Base-by-base conservation (phyloP, 2,797 vertebrate genomes). In the Acanthiza pusilla region DNA sequence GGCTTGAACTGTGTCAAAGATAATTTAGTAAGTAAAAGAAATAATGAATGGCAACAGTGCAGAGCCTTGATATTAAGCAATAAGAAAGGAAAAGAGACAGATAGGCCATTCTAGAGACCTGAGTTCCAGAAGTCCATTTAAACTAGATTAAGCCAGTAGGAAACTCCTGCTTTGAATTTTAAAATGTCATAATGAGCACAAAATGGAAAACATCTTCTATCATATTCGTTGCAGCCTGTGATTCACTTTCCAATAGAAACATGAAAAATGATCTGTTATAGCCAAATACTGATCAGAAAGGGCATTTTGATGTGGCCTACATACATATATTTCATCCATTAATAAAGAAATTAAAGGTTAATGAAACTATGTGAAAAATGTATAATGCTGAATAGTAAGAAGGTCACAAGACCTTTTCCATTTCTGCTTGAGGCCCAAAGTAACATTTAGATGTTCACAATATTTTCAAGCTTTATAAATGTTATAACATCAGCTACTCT, bases 371-470 rank as follows among this genome's bases (percentile, higher is more conserved):
- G 5, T 72, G 45, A 83, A 60, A 25, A 63, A 43, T 51, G 19
- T 12, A 57, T 43, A 89, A 74, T 61, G 9, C 16, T 87, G 76
- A 79, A 91, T 67, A 51, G 48, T 72, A 55, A 75, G 21, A 57
- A 74, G 38, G 42, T 95, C 87, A 67, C 7, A 22, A 3, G 4
- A 74, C 34, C 18, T 88, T 92, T 91, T 73, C 12, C 9, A 62
- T 70, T 94, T 91, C 54, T 86, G 29, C 78, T 95, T 63, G 26
- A 68, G 71, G 76, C 38, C 26, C 55, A 75, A 94, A 85, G 21
- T 92, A 95, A 88, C 61, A 67, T 94, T 96, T 85, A 84, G 34
- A 57, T 77, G 9, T 51, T 72, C 55, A 74, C 32, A 91, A 36
- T 65, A 89, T 89, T 85, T 94, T 71, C 66, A 85, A 53, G 40